These are phyloP conservation scores for Gymnogyps californianus DNA, from an alignment of 2,113 vertebrate species.

Conservation along the genomic window DNA sequence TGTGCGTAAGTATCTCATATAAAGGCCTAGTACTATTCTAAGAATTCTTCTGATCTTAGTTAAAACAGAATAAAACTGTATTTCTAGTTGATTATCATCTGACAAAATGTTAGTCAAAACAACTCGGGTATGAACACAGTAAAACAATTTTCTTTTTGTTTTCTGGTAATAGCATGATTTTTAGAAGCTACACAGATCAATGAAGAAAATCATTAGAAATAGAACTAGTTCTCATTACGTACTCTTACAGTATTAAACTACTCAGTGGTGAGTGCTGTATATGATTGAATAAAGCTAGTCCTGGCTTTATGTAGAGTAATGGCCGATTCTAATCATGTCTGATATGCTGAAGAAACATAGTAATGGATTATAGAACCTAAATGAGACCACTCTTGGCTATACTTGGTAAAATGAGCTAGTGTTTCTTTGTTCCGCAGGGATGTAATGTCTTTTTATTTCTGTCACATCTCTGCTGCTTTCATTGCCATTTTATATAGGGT, in stretches of 20 bases:
- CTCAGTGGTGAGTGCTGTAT: not conserved
- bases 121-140: not conserved
- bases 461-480: not conserved
- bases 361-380: not conserved
- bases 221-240: not conserved
- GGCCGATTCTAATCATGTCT: not conserved
- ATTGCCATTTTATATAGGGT: not conserved
- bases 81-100: not conserved
- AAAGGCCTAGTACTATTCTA: not conserved
- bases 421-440: not conserved
- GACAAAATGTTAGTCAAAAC: not conserved
- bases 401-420: not conserved
- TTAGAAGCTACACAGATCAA: not conserved
- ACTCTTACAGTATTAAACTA: not conserved
- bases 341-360: not conserved
- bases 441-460: not conserved
- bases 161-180: not conserved
- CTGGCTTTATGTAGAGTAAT: not conserved
- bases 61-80: not conserved
- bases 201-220: not conserved
- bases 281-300: not conserved
- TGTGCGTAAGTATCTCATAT: rapidly evolving
- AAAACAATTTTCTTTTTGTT: not conserved
- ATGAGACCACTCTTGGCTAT: not conserved
- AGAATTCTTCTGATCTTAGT: not conserved